phyloP scores from a whole-genome alignment of 2,888 invertebrate species.

The Oxycera nigricornis region DNA sequence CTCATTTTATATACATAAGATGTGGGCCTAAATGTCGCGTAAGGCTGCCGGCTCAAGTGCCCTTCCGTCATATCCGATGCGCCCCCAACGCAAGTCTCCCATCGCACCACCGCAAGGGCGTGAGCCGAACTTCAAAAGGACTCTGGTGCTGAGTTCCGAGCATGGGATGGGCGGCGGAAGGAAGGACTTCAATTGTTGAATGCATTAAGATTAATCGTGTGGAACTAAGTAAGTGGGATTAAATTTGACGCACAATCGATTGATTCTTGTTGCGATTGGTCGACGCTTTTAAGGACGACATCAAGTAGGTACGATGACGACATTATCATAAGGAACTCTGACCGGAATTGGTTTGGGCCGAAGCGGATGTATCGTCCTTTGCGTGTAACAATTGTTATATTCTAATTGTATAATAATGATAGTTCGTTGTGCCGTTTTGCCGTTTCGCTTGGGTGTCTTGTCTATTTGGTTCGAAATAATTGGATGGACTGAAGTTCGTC shows the following conservation, averaged over 20 bases:
- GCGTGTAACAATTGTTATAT: background rate
- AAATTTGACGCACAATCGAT: conserved; percentile 41
- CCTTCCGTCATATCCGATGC: conserved; percentile 21
- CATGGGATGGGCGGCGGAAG: conserved; percentile 17
- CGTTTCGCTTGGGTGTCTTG: background rate
- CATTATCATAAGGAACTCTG: conserved; percentile 15
- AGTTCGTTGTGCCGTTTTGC: conserved; percentile 14
- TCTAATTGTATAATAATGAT: conserved; percentile 17
- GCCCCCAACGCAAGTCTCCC: background rate
- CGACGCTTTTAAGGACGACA: background rate
- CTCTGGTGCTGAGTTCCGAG: background rate
- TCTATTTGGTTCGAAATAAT: background rate
- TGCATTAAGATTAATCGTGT: conserved; percentile 40
- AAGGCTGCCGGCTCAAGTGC: background rate
- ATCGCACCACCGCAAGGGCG: background rate
- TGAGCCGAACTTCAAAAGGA: conserved; percentile 1
- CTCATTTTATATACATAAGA: background rate
- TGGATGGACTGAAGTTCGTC: conserved; percentile 13
- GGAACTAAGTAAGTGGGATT: conserved; percentile 41
- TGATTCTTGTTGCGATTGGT: conserved; percentile 31
- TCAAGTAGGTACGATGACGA: conserved; percentile 17
- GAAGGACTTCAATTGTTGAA: conserved; percentile 37
- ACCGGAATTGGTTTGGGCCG: background rate
- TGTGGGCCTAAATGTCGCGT: conserved; percentile 9
- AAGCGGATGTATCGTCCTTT: conserved; percentile 27